These are phyloP conservation scores for Macaca nemestrina DNA, from an alignment of 2,113 vertebrate species.

Conservation along the genomic window DNA sequence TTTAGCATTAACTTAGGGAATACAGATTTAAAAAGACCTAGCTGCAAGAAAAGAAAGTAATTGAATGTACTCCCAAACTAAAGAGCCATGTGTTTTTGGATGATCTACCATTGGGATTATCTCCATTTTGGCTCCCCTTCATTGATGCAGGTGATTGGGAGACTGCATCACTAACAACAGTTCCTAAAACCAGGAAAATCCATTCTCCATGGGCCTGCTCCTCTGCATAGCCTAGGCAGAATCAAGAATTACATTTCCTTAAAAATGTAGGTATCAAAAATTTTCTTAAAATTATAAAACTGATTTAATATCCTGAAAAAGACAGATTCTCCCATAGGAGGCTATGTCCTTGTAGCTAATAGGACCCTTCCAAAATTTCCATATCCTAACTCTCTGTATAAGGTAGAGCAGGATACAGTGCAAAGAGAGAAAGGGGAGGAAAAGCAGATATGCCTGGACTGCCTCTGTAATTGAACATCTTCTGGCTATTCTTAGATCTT, in stretches of 20 bases:
- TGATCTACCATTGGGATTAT: neutral
- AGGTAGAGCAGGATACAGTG: neutral
- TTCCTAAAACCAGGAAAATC: neutral
- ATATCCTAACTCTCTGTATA: neutral
- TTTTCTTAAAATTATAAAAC: slow-evolving; percentile 36
- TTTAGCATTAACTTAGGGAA: neutral
- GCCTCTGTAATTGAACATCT: neutral
- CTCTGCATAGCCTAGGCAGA: neutral
- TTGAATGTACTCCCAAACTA: neutral
- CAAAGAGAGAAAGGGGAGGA: neutral
- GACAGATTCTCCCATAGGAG: neutral
- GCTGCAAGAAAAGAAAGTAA: neutral
- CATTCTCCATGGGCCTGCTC: neutral
- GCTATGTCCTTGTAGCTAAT: neutral
- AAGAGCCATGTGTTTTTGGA: neutral
- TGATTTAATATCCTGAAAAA: slow-evolving; percentile 14
- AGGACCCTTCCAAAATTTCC: neutral
- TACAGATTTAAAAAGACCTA: neutral
- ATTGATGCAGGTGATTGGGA: neutral
- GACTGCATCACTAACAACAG: neutral
- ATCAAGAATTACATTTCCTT: neutral
- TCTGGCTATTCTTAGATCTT: slow-evolving; percentile 9
- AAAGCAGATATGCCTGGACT: neutral
- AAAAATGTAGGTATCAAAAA: neutral
- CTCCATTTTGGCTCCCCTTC: neutral